Evolutionary conservation across 2,113 vertebrate species (phyloP).

Genomic region (Pao palembangensis): DNA sequence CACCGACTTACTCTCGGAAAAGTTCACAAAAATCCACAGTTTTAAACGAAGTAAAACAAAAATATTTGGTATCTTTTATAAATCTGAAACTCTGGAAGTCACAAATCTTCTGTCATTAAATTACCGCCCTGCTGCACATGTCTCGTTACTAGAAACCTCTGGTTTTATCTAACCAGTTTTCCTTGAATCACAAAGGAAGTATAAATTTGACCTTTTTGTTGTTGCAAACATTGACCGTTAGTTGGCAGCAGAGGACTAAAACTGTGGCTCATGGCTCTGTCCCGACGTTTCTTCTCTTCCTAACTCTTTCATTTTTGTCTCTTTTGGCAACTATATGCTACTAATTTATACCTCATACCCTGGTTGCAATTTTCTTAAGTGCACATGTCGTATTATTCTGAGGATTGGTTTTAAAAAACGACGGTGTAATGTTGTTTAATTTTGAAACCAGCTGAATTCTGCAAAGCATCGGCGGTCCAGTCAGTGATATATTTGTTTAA

Average conservation of each 20-base stretch:
- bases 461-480: not conserved
- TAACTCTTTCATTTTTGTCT: conserved; percentile 50
- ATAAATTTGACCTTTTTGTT: conserved; percentile 8
- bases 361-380: not conserved
- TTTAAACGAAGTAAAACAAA: not conserved
- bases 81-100: not conserved
- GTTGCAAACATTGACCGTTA: conserved; percentile 48
- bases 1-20: not conserved
- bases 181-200: not conserved
- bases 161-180: not conserved
- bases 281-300: not conserved
- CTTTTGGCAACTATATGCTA: conserved; percentile 37
- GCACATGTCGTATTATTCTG: conserved; percentile 2
- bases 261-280: conserved; percentile 15
- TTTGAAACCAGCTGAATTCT: no score
- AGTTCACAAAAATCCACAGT: not conserved
- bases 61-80: not conserved
- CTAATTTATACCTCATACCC: not conserved
- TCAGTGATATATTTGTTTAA: not conserved
- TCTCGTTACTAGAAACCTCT: no score
- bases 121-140: no score
- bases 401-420: not conserved
- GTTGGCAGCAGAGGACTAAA: conserved; percentile 69
- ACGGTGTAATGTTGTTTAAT: not conserved
- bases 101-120: no score